Conservation (phyloP, 2,797 vertebrate species). For the Pseudochirops corinnae region DNA sequence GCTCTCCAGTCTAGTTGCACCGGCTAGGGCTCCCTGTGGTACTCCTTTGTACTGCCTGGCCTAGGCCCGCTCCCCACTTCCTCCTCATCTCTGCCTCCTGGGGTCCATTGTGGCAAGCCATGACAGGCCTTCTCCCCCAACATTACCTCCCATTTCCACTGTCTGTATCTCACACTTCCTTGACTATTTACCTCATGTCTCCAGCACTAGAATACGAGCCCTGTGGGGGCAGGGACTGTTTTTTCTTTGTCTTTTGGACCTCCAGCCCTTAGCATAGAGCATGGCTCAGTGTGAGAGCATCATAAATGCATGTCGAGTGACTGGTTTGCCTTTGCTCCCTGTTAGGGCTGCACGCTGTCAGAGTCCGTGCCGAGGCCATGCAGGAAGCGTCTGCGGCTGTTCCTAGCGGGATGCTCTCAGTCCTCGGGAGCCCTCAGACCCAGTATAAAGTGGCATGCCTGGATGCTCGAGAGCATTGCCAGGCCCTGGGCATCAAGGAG, state of each 20-base stretch:
- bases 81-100: rapidly evolving
- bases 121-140: too few relatives aligned
- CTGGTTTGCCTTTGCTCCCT: not conserved
- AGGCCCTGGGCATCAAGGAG: slow-evolving; percentile 87
- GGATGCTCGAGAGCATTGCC: slow-evolving; percentile 92
- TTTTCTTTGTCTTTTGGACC: not conserved
- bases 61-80: not conserved
- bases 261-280: not conserved
- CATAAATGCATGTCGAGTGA: not conserved
- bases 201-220: not conserved
- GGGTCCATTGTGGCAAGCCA: not conserved
- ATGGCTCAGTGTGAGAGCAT: not conserved
- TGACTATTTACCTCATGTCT: not conserved
- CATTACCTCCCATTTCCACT: not conserved
- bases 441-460: slow-evolving; percentile 90
- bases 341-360: slow-evolving; percentile 93
- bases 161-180: not conserved
- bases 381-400: slow-evolving; percentile 91
- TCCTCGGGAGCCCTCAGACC: slow-evolving; percentile 88
- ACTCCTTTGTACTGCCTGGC: not conserved
- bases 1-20: not conserved
- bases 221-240: not conserved
- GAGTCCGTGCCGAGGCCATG: slow-evolving; percentile 96
- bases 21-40: not conserved
- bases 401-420: slow-evolving; percentile 94